Conservation (phyloP, 1,140 invertebrate species). For the Tetramorium simillimum region DNA sequence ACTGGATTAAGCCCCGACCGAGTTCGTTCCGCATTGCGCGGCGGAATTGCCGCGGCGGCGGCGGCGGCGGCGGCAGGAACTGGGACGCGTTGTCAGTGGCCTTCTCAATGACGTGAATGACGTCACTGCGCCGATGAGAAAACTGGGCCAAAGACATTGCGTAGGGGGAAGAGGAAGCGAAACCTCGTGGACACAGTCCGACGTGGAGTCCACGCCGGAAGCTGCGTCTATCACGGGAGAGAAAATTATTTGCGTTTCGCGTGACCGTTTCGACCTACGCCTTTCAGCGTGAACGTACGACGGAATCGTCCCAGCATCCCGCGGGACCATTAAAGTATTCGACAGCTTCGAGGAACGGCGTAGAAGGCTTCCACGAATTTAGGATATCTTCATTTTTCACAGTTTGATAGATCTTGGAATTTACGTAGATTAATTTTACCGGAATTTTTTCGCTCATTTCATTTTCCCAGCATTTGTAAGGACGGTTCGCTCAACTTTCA, state of each 20-base stretch:
- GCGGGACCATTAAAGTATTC: not conserved
- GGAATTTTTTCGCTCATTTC: not conserved
- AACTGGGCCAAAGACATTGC: slow-evolving; percentile 77
- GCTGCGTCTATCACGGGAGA: not conserved
- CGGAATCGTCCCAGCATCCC: no score
- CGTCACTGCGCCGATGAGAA: slow-evolving; percentile 76
- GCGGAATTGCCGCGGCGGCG: slow-evolving; percentile 22
- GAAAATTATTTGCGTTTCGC: not conserved
- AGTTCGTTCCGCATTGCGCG: slow-evolving; percentile 33
- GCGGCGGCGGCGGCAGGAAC: slow-evolving; percentile 64
- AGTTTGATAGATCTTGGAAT: not conserved
- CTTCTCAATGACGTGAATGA: slow-evolving; percentile 83
- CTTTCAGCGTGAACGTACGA: no score
- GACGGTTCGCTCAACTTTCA: no score
- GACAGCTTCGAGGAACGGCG: not conserved
- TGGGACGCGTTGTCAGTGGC: slow-evolving; percentile 79
- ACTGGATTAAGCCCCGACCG: slow-evolving; percentile 36
- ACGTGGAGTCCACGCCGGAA: slow-evolving; percentile 11
- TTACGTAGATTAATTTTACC: not conserved
- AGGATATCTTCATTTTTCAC: not conserved
- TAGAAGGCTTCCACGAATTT: not conserved
- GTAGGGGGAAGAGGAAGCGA: slow-evolving; percentile 44
- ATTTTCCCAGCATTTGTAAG: not conserved
- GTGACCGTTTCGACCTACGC: not conserved
- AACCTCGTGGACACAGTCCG: slow-evolving; percentile 6